Evolutionary conservation across 2,113 vertebrate species (phyloP).

Genomic region (Lophura nycthemera): DNA sequence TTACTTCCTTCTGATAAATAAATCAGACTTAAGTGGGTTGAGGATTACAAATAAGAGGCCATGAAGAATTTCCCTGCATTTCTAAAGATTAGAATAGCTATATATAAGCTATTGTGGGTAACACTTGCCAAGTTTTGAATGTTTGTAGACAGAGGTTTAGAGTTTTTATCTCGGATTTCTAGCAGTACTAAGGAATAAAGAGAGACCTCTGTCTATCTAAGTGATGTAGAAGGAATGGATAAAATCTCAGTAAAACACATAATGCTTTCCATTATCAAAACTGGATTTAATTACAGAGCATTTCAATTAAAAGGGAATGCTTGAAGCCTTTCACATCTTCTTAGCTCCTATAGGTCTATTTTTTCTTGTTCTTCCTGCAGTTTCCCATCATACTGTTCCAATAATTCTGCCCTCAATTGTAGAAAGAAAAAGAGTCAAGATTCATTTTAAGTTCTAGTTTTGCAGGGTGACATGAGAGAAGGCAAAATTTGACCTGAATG

Average conservation of each 20-base stretch:
- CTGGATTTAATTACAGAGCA: constrained; percentile 23
- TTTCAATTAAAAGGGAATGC: not conserved
- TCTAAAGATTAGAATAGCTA: not conserved
- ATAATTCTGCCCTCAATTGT: not conserved
- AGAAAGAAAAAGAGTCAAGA: not conserved
- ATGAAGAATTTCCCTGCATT: not conserved
- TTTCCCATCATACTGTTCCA: not conserved
- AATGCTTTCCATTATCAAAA: constrained; percentile 1
- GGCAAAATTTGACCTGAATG: not conserved
- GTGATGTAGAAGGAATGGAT: not conserved
- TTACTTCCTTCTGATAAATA: not conserved
- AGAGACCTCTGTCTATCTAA: not conserved
- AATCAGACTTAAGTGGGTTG: not conserved
- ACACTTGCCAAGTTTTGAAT: not conserved
- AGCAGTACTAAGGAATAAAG: not conserved
- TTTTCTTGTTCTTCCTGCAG: not conserved
- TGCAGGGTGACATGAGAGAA: not conserved
- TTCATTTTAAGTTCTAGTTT: not conserved
- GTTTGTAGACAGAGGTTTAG: not conserved
- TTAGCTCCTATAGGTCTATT: not conserved
- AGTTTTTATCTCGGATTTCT: not conserved
- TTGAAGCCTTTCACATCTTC: constrained; percentile 2
- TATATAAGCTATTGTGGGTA: not conserved
- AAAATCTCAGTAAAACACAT: not conserved
- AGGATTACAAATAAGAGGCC: not conserved